Evolutionary conservation across 2,113 vertebrate species (phyloP).

Genomic region (Otus sunia): DNA sequence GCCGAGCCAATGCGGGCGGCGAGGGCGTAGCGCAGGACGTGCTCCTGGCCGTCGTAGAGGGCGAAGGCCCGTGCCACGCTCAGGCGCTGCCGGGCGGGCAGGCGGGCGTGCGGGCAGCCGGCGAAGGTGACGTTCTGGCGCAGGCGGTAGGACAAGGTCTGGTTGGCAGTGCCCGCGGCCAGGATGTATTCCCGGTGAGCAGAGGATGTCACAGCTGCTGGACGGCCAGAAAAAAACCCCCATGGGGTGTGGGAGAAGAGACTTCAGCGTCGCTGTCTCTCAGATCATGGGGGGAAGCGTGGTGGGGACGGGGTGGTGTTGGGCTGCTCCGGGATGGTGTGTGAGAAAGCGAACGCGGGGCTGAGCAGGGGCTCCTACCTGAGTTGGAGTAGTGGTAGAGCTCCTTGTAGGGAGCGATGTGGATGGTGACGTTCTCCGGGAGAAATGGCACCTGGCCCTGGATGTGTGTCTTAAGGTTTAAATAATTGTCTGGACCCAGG

Average conservation of each 20-base stretch:
- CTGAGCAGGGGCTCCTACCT: slow-evolving; percentile 66
- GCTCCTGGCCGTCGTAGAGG: slow-evolving; percentile 86
- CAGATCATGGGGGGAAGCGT: rapidly evolving
- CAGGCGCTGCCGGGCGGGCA: slow-evolving; percentile 75
- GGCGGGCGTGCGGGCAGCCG: slow-evolving; percentile 73
- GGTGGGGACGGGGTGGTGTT: background rate
- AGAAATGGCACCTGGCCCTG: slow-evolving; percentile 84
- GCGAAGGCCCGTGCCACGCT: slow-evolving; percentile 82
- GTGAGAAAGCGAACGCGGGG: rapidly evolving
- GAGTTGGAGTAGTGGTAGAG: slow-evolving; percentile 87
- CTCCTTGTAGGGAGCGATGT: slow-evolving; percentile 86
- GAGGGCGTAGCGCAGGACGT: slow-evolving; percentile 87
- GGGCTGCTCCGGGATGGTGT: rapidly evolving
- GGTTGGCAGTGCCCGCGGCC: slow-evolving; percentile 64
- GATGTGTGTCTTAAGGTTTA: slow-evolving; percentile 83
- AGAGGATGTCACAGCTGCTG: slow-evolving; percentile 75
- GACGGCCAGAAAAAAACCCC: rapidly evolving
- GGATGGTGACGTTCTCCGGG: slow-evolving; percentile 74
- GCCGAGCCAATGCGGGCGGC: slow-evolving; percentile 81
- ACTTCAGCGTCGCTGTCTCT: rapidly evolving
- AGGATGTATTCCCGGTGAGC: slow-evolving; percentile 82
- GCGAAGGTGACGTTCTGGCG: slow-evolving; percentile 87
- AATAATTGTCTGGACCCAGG: slow-evolving; percentile 86
- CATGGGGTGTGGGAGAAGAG: rapidly evolving
- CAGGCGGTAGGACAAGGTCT: slow-evolving; percentile 82